Percentiles rank a stretch among this genome's conserved stretches.
These are phyloP conservation scores for Phaetusa simplex DNA, from an alignment of 2,113 vertebrate species.

Conservation along the genomic window DNA sequence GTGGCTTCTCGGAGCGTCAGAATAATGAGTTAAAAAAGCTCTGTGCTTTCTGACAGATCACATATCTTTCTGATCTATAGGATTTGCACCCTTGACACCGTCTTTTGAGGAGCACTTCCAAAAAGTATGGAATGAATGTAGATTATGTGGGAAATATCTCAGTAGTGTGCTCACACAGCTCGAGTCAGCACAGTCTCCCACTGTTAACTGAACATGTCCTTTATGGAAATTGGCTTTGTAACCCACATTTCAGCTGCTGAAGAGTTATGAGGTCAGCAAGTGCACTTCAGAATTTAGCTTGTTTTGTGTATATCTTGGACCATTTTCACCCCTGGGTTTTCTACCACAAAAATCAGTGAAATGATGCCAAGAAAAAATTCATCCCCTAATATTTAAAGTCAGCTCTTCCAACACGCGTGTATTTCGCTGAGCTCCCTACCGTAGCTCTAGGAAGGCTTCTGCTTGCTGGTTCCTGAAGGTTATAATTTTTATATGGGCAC, in stretches of 20 bases:
- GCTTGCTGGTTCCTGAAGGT: not conserved
- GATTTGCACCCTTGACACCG: slow-evolving; percentile 36
- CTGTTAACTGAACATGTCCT: slow-evolving; percentile 19
- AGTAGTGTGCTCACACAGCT: slow-evolving; percentile 33
- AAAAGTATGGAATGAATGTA: slow-evolving; percentile 54
- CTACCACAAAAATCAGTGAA: slow-evolving; percentile 15
- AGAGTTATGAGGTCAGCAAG: slow-evolving; percentile 55
- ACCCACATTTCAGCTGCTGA: slow-evolving; percentile 32
- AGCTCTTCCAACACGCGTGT: not conserved
- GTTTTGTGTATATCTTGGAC: slow-evolving; percentile 47
- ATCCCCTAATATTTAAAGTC: not conserved
- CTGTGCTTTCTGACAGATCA: not conserved
- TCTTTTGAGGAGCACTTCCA: slow-evolving; percentile 25
- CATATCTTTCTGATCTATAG: not conserved
- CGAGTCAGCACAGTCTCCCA: slow-evolving; percentile 13
- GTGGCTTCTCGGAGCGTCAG: not conserved
- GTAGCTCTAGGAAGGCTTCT: not conserved
- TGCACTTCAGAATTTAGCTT: slow-evolving; percentile 37
- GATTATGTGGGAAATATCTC: slow-evolving; percentile 54
- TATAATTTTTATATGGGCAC: not conserved
- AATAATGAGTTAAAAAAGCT: not conserved
- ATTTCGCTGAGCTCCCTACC: not conserved
- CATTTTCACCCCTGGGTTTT: slow-evolving; percentile 4
- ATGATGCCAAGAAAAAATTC: not conserved
- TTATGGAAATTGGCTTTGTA: slow-evolving; percentile 47